phyloP scores from a whole-genome alignment of 2,888 invertebrate species.

The Tanytarsus gracilentus region DNA sequence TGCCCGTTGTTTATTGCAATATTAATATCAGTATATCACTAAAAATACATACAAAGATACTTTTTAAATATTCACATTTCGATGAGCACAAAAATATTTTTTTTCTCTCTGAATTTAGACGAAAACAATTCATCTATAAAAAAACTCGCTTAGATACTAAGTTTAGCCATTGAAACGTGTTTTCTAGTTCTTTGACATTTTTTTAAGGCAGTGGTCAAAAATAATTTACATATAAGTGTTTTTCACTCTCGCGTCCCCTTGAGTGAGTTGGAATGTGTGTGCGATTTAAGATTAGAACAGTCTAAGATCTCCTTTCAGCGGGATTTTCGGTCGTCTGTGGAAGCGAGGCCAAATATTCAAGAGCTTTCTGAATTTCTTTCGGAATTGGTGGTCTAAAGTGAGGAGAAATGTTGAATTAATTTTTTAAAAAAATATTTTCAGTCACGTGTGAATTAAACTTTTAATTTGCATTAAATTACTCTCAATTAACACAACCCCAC shows the following conservation, averaged over 20 bases:
- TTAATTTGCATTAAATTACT: neutral
- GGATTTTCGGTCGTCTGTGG: conserved; percentile 41
- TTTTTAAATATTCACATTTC: neutral
- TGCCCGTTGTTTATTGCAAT: no score
- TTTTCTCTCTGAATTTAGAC: no score
- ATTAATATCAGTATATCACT: no score
- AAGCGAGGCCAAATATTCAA: conserved; percentile 57
- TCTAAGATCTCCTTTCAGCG: conserved; percentile 1
- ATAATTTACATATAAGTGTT: neutral
- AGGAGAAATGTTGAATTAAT: conserved; percentile 36
- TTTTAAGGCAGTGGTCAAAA: neutral
- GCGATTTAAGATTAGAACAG: neutral
- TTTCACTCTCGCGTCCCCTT: neutral
- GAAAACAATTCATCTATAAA: no score
- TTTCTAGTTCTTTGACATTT: conserved; percentile 9
- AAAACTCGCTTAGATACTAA: neutral
- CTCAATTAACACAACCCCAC: no score
- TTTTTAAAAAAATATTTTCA: neutral
- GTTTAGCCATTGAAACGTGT: neutral
- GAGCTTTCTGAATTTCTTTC: conserved; percentile 39
- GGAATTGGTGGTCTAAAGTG: conserved; percentile 58
- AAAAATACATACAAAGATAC: no score
- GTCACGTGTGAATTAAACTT: neutral
- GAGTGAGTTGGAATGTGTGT: neutral
- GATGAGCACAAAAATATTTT: conserved; percentile 1